Conservation (phyloP, 2,888 invertebrate genomes). For the Spodoptera picta region DNA sequence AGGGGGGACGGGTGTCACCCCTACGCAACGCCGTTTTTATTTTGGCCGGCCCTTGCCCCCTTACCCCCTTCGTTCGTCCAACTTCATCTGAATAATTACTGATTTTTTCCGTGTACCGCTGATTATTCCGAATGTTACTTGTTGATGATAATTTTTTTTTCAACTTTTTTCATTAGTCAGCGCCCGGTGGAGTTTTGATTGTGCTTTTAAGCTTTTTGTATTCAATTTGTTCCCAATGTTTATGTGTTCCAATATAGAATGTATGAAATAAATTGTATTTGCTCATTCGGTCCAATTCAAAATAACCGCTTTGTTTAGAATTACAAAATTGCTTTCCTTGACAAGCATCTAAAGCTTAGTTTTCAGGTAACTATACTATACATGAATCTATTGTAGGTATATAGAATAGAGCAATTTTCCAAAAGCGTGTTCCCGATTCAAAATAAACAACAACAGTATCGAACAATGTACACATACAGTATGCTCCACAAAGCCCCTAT, state of each 20-base stretch:
- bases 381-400: neutral
- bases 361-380: neutral
- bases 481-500: slow-evolving; percentile 33
- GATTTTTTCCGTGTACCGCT: slow-evolving; percentile 89
- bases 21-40: slow-evolving; percentile 89
- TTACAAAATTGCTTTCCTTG: slow-evolving; percentile 2
- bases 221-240: slow-evolving; percentile 59
- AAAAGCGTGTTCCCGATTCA: neutral
- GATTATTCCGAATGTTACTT: slow-evolving; percentile 89
- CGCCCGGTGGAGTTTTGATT: slow-evolving; percentile 64
- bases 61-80: slow-evolving; percentile 87
- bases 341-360: neutral
- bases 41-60: slow-evolving; percentile 88
- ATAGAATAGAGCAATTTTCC: neutral
- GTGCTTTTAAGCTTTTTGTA: slow-evolving; percentile 67
- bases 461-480: slow-evolving; percentile 6
- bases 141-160: slow-evolving; percentile 86
- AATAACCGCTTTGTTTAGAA: slow-evolving; percentile 27
- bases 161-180: slow-evolving; percentile 82
- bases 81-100: slow-evolving; percentile 89
- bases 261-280: slow-evolving; percentile 49
- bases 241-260: slow-evolving; percentile 53
- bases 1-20: slow-evolving; percentile 83
- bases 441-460: slow-evolving; percentile 17
- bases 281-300: slow-evolving; percentile 44